Conservation (phyloP, 2,888 invertebrate species). For the Auanema sp. region DNA sequence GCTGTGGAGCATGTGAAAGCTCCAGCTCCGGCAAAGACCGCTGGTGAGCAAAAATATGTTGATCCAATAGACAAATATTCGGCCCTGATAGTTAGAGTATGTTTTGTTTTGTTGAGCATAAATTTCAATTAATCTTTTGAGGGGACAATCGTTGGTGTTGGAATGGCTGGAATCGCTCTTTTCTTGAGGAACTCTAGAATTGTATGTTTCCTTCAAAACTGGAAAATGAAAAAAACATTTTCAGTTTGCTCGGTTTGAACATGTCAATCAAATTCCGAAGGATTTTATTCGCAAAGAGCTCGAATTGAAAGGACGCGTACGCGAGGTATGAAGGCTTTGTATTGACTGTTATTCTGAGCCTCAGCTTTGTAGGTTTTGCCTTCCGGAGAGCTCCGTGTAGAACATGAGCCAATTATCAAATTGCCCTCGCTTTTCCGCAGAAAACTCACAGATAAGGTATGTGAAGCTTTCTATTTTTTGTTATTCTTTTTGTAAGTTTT, state of each 20-base stretch:
- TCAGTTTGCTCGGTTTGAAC: conserved; percentile 59
- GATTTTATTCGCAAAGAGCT: conserved; percentile 61
- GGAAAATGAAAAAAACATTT: conserved; percentile 12
- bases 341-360: not conserved
- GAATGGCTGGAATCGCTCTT: conserved; percentile 53
- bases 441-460: conserved; percentile 32
- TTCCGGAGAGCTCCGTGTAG: conserved; percentile 53
- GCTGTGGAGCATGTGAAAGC: conserved; percentile 5
- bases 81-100: conserved; percentile 52
- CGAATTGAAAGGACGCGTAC: conserved; percentile 54
- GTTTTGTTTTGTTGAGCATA: conserved; percentile 13
- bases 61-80: conserved; percentile 56
- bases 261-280: conserved; percentile 60
- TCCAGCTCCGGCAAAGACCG: conserved; percentile 9
- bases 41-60: conserved; percentile 25
- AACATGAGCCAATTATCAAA: conserved; percentile 58
- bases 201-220: conserved; percentile 29
- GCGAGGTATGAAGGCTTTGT: conserved; percentile 23
- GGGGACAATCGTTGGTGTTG: conserved; percentile 61
- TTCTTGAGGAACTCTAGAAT: conserved; percentile 58
- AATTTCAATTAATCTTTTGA: conserved; percentile 27
- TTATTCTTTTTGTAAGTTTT: not conserved
- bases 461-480: not conserved
- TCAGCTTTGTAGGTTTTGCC: conserved; percentile 40
- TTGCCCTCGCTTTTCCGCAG: conserved; percentile 49